Percentiles rank a stretch among this genome's conserved stretches.
phyloP scores from a whole-genome alignment of 2,888 invertebrate species.

The Diadegma fenestrale region DNA sequence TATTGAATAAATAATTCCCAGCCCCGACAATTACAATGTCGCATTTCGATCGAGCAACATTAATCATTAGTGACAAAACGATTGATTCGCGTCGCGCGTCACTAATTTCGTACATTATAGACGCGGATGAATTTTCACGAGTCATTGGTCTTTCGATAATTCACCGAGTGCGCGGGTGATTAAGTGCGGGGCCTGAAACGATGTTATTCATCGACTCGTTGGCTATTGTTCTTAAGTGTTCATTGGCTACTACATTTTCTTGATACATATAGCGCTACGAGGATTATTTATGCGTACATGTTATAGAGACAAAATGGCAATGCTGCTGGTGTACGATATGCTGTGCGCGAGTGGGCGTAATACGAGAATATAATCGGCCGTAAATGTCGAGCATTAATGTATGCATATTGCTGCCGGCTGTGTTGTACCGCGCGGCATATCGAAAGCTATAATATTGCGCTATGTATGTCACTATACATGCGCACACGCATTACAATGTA shows the following conservation, averaged over 20 bases:
- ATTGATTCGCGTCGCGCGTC: neutral
- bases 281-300: neutral
- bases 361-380: conserved; percentile 60
- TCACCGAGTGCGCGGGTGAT: neutral
- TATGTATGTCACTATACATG: conserved; percentile 1
- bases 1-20: neutral
- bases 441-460: conserved; percentile 39
- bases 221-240: conserved; percentile 7
- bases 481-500: conserved; percentile 27
- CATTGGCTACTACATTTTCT: conserved; percentile 1
- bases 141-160: conserved; percentile 5
- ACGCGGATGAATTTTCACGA: conserved; percentile 4
- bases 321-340: conserved; percentile 39
- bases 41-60: neutral
- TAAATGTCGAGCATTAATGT: conserved; percentile 59
- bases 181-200: neutral
- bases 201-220: conserved; percentile 11
- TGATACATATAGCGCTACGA: neutral
- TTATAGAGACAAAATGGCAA: conserved; percentile 24
- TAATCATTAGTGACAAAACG: neutral
- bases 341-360: conserved; percentile 36
- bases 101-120: neutral
- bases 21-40: neutral
- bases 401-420: conserved; percentile 40
- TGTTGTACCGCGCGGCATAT: conserved; percentile 22